A percentile compares a stretch with the other conserved stretches of the same genome.
phyloP scores from a whole-genome alignment of 2,888 invertebrate genomes.

The Mycalesis mineus region DNA sequence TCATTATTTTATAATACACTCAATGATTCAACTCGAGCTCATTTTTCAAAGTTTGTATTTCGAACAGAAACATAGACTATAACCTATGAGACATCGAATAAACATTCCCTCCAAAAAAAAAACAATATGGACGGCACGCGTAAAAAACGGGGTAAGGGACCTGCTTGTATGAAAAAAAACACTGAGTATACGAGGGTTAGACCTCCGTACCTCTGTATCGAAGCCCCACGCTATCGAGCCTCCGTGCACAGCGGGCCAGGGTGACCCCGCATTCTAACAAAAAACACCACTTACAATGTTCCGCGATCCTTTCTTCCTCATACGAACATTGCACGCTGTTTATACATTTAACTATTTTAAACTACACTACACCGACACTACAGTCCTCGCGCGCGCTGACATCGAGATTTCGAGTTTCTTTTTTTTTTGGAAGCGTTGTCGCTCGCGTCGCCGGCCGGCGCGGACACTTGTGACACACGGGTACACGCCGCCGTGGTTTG shows the following conservation, averaged over 20 bases:
- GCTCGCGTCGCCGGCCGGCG: slow-evolving; percentile 81
- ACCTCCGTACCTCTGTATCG: slow-evolving; percentile 74
- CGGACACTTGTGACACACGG: slow-evolving; percentile 70
- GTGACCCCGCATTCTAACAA: slow-evolving; percentile 68
- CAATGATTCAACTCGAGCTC: too few species aligned
- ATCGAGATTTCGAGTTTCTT: slow-evolving; percentile 63
- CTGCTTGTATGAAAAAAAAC: slow-evolving; percentile 62
- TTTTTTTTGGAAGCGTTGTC: slow-evolving; percentile 69
- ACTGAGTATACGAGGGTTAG: slow-evolving; percentile 69
- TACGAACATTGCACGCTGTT: slow-evolving; percentile 77
- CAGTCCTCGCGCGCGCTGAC: slow-evolving; percentile 68
- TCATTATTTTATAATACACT: too few species aligned
- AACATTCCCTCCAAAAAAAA: slow-evolving; percentile 71
- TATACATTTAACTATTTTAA: slow-evolving; percentile 76
- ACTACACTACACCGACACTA: slow-evolving; percentile 73
- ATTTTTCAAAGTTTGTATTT: not conserved
- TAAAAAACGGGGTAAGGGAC: slow-evolving; percentile 71
- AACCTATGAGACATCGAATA: slow-evolving; percentile 66
- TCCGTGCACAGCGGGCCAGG: slow-evolving; percentile 63
- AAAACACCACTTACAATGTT: slow-evolving; percentile 75
- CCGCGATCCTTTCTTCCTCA: slow-evolving; percentile 77
- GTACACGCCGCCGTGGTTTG: slow-evolving; percentile 79
- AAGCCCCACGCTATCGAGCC: slow-evolving; percentile 64
- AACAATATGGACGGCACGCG: slow-evolving; percentile 32
- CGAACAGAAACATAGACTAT: slow-evolving; percentile 29